These are phyloP conservation scores for Coluber constrictor DNA, from an alignment of 2,797 vertebrate genomes.

Conservation along the genomic window DNA sequence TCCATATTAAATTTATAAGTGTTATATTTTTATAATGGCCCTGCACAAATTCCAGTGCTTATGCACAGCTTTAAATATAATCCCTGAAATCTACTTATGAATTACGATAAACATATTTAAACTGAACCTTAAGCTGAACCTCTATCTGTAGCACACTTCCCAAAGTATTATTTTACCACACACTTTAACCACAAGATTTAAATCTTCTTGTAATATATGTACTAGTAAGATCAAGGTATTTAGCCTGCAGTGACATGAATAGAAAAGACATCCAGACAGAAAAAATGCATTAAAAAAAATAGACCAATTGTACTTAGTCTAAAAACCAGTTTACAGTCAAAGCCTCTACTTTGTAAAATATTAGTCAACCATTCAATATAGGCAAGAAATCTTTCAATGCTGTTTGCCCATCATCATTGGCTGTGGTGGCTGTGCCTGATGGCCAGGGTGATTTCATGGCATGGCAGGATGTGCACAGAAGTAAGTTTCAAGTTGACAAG, in stretches of 20 bases:
- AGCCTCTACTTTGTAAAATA: background rate
- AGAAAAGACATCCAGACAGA: background rate
- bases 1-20: accelerated
- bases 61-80: accelerated
- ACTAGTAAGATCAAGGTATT: background rate
- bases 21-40: background rate
- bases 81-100: background rate
- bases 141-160: background rate
- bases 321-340: background rate
- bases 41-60: background rate
- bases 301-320: background rate
- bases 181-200: conserved; percentile 6
- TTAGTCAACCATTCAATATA: background rate
- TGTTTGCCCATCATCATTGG: background rate
- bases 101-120: conserved; percentile 5
- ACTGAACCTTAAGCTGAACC: background rate
- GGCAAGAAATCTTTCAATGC: background rate
- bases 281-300: background rate
- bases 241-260: background rate
- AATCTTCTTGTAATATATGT: background rate
- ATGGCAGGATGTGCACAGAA: background rate
- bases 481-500: background rate
- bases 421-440: background rate
- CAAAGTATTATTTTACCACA: conserved; percentile 35
- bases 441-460: background rate